Evolutionary conservation across 23 tunicate genomes (phyloP).

Genomic region (Botrylloides violaceus): DNA sequence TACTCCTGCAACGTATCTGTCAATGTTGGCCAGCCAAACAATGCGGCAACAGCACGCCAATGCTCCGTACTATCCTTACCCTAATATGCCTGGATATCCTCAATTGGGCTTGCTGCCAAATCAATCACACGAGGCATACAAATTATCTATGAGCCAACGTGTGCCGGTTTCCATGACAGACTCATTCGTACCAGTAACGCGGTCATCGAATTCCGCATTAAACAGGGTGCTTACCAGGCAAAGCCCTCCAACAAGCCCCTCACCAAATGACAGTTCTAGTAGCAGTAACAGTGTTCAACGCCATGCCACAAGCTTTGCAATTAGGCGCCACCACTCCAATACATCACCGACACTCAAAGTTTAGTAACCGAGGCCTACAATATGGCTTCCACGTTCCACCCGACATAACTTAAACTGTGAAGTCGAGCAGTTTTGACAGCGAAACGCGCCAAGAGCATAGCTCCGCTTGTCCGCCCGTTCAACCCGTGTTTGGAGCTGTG

Average conservation of each 20-base stretch:
- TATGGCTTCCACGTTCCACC: too few relatives aligned
- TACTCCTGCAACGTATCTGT: background rate
- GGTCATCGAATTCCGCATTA: background rate
- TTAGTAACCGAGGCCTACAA: too few relatives aligned
- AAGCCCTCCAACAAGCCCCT: background rate
- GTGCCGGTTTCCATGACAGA: conserved; percentile 1
- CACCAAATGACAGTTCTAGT: background rate
- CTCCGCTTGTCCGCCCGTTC: too few relatives aligned
- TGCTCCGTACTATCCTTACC: background rate
- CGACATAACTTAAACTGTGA: too few relatives aligned
- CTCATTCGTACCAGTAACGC: background rate
- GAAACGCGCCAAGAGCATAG: too few relatives aligned
- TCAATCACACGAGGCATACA: background rate
- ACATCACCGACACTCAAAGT: background rate
- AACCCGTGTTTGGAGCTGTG: too few relatives aligned
- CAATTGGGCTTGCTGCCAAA: background rate
- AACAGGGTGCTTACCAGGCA: background rate
- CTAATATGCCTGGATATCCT: background rate
- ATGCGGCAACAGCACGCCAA: background rate
- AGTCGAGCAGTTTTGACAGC: too few relatives aligned
- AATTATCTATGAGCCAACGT: conserved; percentile 1
- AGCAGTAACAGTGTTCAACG: background rate
- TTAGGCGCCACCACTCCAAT: background rate
- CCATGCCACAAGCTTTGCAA: background rate
- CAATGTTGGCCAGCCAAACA: conserved; percentile 12